Conservation (phyloP, 2,888 invertebrate species). For the Drosophila meridiana region DNA sequence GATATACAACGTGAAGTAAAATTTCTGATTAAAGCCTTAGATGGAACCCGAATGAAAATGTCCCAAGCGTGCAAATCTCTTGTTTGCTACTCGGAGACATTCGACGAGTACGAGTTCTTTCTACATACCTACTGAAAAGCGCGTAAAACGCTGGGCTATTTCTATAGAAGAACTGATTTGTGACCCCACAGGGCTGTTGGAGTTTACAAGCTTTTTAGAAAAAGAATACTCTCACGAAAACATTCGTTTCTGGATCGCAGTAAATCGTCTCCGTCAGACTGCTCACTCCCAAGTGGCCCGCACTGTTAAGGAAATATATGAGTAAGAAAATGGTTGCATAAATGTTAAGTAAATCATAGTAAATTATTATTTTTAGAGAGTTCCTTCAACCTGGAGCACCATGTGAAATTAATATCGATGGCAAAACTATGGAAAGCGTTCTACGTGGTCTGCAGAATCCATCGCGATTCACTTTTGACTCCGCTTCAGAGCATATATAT, state of each 20-base stretch:
- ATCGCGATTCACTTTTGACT: conserved; percentile 95
- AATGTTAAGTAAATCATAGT: not conserved
- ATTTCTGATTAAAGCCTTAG: conserved; percentile 86
- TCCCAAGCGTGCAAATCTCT: conserved; percentile 97
- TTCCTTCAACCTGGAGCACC: conserved; percentile 97
- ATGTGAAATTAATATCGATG: conserved; percentile 98
- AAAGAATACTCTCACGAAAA: conserved; percentile 99
- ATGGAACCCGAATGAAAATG: conserved; percentile 96
- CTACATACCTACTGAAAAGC: conserved; percentile 95
- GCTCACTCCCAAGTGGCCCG: conserved; percentile 93
- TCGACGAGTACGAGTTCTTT: conserved; percentile 97
- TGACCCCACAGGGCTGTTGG: conserved; percentile 94
- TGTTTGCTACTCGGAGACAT: conserved; percentile 94
- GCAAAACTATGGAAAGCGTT: conserved; percentile 96
- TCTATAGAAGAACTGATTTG: conserved; percentile 97
- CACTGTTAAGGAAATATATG: conserved; percentile 95
- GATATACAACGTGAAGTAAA: conserved; percentile 92
- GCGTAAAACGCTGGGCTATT: conserved; percentile 97
- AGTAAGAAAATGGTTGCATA: conserved; percentile 87
- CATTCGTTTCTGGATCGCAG: conserved; percentile 98
- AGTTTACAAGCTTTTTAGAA: conserved; percentile 97
- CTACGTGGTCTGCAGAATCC: conserved; percentile 93
- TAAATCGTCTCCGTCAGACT: conserved; percentile 95
- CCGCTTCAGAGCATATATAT: conserved; percentile 98
- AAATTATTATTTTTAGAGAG: conserved; percentile 88